Base-by-base conservation (phyloP, 35 echinoderm and acorn worm species). In the Hemicentrotus pulcherrimus region DNA sequence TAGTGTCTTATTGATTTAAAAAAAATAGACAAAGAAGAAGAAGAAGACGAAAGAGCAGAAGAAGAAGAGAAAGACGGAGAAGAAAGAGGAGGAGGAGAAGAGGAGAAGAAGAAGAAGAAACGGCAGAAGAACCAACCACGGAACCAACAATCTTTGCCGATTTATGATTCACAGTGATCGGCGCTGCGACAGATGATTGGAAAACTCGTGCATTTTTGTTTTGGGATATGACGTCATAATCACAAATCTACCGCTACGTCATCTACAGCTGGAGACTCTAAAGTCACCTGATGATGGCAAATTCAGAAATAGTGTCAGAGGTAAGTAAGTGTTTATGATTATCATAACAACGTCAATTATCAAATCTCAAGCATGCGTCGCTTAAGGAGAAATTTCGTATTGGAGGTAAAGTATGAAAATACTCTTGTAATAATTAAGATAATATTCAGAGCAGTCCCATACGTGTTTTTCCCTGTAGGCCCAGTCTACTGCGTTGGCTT, bases 201-300 rank as follows among this genome's bases (percentile, higher is more conserved):
- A 59, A 41, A 59, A 16, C 11, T 59, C 4, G 11, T 59, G 61
- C 65, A 78, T 28, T 78, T 71, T n/a, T 78, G 65, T 78, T 78
- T 78, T 78, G 65, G 65, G 65, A 78, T 78, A 78, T 78, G 65
- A 78, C 65, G 65, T 78, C 65, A 78, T 78, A 78, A 78, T 5
- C 65, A 4, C 2, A 78, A 78, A 78, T 78, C 65, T 22, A 78
- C 15, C 65, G 65, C 65, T 71, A 78, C 65, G 65, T 78, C 65
- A 78, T 59, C 19, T 24, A 28, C 22, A 78, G 65, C 65, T 28
- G 65, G 22, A 28, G 19, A 7, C 28, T 7, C 6, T 18, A 78
- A 7, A 78, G 65, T 78, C 65, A 78, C 65, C 65, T 78, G 65
- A 78, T 78, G 19, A 78, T 78, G 88, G 88, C 88, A 45, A 90